Base-by-base conservation (phyloP, 2,113 vertebrate species). In the Malurus cyaneus region DNA sequence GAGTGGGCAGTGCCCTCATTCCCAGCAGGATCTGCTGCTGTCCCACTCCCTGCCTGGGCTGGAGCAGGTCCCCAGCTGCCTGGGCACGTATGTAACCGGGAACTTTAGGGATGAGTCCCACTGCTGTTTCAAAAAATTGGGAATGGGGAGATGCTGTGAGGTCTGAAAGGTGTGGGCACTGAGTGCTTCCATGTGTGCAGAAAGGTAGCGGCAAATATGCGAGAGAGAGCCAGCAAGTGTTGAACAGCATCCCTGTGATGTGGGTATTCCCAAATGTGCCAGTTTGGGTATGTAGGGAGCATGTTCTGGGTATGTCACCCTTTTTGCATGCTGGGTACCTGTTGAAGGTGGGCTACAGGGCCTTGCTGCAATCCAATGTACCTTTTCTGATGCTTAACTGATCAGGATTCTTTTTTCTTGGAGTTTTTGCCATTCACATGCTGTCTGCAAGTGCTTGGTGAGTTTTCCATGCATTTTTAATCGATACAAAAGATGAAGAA, bases 281-380 rank as follows among this genome's bases (percentile, higher is more conserved):
- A 4, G 11, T n/a, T 29, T 56, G 8, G 11, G 41, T 25, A 18
- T 18, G 41, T 52, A 34, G 28, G 21, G 34, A 76, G 50, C 18
- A 1, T 14, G 2, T 42, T 80, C 54, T 6, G 10, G 29, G 31
- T 0, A 0, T 7, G 4, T 82, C 31, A 4, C 6, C 9, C 28
- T 44, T 61, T 25, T 8, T 36, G 18, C 24, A 12, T 0, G 21
- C 25, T 28, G 46, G 23, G 12, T 70, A 5, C 26, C 29, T 44
- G n/a, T 12, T 53, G 54, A 44, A 86, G 77, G 25, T 11, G 12
- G 24, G 29, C 4, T 34, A 1, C 13, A 9, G 14, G 17, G 62
- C 32, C 57, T 65, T 84, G 69, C 73, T 73, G 36, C 0, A 0
- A 17, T 57, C 54, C 70, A 17, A 0, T 9, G 6, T 20, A 8